These are phyloP conservation scores for Dallia pectoralis DNA, from an alignment of 2,797 vertebrate genomes.

Conservation along the genomic window DNA sequence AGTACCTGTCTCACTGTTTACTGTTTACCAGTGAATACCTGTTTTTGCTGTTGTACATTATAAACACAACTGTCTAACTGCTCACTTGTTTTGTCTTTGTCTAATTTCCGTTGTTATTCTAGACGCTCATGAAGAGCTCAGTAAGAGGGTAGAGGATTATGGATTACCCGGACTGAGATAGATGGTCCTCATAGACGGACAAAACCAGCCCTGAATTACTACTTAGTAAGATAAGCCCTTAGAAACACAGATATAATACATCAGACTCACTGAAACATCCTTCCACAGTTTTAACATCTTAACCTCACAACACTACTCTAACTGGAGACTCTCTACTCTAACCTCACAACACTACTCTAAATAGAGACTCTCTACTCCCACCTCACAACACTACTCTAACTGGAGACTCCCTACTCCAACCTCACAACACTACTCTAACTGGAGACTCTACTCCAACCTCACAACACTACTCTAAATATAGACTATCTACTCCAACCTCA, in stretches of 20 bases:
- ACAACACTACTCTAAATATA: no score
- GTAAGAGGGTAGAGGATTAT: neutral
- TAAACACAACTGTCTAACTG: neutral
- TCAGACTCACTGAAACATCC: neutral
- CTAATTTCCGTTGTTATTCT: no score
- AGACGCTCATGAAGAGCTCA: constrained; percentile 1
- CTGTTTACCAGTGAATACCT: neutral
- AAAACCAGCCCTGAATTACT: neutral
- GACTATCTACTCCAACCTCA: no score
- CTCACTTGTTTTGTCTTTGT: no score
- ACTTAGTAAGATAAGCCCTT: neutral
- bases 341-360: no score
- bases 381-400: no score
- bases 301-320: constrained; percentile 17
- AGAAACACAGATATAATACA: neutral
- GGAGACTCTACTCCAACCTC: no score
- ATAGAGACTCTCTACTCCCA: no score
- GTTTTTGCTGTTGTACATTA: no score
- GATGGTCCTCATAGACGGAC: neutral
- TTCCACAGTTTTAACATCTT: neutral
- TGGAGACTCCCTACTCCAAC: no score
- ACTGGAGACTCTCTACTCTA: constrained; percentile 11
- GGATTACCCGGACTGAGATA: neutral
- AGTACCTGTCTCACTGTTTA: neutral
- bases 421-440: no score